A percentile compares a stretch with the other conserved stretches of the same genome.
These are phyloP conservation scores for Corythornis vintsioides DNA, from an alignment of 2,113 vertebrate species.

Conservation along the genomic window DNA sequence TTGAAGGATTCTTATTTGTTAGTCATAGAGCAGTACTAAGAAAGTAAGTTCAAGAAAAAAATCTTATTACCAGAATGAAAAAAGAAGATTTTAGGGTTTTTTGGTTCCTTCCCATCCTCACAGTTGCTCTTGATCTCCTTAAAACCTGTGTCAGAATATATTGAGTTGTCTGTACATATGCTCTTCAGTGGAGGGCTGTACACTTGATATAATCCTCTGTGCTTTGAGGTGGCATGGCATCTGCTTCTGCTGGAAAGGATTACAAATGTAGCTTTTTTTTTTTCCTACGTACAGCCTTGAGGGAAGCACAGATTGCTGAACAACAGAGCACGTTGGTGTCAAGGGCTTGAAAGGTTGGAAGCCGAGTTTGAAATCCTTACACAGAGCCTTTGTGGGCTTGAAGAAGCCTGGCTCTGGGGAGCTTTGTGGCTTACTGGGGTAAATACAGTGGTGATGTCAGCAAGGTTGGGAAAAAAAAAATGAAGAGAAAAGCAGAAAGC, in stretches of 20 bases:
- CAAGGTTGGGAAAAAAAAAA: background rate
- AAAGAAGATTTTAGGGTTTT: background rate
- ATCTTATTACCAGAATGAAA: background rate
- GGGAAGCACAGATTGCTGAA: constrained; percentile 7
- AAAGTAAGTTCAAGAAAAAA: background rate
- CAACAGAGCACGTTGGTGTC: background rate
- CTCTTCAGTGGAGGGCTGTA: background rate
- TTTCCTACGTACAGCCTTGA: background rate
- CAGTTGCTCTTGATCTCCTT: background rate
- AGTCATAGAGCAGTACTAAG: background rate
- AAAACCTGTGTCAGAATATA: background rate
- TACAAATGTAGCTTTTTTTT: background rate
- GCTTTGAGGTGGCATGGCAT: constrained; percentile 24
- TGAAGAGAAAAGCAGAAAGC: background rate
- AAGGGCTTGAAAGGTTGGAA: background rate
- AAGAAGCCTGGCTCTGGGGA: background rate
- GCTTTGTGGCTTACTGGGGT: background rate
- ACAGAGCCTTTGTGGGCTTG: accelerated
- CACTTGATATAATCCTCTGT: background rate
- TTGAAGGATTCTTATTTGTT: background rate
- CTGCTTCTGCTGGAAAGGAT: background rate
- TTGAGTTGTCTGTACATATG: background rate
- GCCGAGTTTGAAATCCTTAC: background rate
- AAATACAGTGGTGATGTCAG: background rate
- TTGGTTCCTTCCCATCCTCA: background rate